These are phyloP conservation scores for Balaenoptera acutorostrata DNA, from an alignment of 2,113 vertebrate genomes.

Conservation along the genomic window DNA sequence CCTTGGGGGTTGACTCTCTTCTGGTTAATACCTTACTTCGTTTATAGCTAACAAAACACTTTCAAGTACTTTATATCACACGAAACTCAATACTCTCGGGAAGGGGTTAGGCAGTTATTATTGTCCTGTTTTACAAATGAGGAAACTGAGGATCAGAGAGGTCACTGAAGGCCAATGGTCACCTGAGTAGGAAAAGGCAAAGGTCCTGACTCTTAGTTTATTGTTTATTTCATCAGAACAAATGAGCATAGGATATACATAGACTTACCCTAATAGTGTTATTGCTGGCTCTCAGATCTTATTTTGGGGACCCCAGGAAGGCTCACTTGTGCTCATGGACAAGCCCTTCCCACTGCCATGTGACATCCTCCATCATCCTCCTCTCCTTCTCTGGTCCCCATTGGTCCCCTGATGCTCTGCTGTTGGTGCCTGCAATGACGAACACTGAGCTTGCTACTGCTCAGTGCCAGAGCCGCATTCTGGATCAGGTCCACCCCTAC, in stretches of 20 bases:
- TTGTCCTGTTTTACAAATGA: neutral
- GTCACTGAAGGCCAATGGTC: neutral
- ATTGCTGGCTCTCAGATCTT: neutral
- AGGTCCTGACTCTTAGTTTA: neutral
- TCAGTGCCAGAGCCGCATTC: neutral
- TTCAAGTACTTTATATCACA: neutral
- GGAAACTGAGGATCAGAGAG: neutral
- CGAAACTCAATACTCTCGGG: neutral
- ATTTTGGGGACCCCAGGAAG: neutral
- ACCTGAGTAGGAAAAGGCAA: neutral
- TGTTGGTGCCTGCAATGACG: neutral
- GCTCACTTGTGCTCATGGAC: neutral
- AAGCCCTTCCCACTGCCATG: neutral
- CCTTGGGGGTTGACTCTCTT: neutral
- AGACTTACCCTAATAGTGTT: neutral
- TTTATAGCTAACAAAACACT: neutral
- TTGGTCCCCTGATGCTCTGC: too few species aligned
- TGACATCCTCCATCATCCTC: neutral
- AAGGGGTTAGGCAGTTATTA: neutral
- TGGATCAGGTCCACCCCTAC: neutral
- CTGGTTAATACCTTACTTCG: neutral
- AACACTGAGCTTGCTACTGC: fast-evolving
- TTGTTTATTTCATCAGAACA: neutral
- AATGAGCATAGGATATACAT: neutral
- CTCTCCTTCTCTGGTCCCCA: neutral